phyloP scores from a whole-genome alignment of 2,888 invertebrate species.

The Latrodectus elegans region DNA sequence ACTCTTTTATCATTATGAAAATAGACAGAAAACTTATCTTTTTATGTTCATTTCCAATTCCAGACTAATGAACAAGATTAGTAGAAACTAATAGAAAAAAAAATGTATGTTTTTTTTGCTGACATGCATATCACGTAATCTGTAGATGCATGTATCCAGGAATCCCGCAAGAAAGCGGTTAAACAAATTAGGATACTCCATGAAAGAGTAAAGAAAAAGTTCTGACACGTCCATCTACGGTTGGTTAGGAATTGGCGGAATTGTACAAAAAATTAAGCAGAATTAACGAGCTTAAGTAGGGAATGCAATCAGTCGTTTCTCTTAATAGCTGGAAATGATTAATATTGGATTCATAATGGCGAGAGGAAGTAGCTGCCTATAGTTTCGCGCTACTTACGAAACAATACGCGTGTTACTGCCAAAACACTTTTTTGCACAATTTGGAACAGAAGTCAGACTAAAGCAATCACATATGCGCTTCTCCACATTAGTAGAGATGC shows the following conservation, averaged over 20 bases:
- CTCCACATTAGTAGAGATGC: too few relatives aligned
- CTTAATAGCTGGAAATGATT: conserved; percentile 26
- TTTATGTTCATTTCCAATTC: too few relatives aligned
- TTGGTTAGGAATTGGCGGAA: conserved; percentile 28
- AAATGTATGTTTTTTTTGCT: not conserved
- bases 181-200: not conserved
- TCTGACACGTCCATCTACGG: conserved; percentile 30
- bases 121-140: conserved; percentile 34
- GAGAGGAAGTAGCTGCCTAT: conserved; percentile 16
- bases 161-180: conserved; percentile 5
- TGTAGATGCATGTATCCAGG: not conserved
- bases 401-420: too few relatives aligned
- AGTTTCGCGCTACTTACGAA: conserved; percentile 12
- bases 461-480: too few relatives aligned
- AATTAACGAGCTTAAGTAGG: conserved; percentile 12
- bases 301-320: not conserved
- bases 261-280: not conserved
- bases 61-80: too few relatives aligned
- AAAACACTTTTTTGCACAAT: too few relatives aligned
- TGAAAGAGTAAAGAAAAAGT: not conserved
- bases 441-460: too few relatives aligned
- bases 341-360: conserved; percentile 45
- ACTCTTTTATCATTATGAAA: too few relatives aligned
- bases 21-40: too few relatives aligned
- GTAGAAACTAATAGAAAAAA: too few relatives aligned